These are phyloP conservation scores for Hybognathus amarus DNA, from an alignment of 2,797 vertebrate genomes.

Conservation along the genomic window DNA sequence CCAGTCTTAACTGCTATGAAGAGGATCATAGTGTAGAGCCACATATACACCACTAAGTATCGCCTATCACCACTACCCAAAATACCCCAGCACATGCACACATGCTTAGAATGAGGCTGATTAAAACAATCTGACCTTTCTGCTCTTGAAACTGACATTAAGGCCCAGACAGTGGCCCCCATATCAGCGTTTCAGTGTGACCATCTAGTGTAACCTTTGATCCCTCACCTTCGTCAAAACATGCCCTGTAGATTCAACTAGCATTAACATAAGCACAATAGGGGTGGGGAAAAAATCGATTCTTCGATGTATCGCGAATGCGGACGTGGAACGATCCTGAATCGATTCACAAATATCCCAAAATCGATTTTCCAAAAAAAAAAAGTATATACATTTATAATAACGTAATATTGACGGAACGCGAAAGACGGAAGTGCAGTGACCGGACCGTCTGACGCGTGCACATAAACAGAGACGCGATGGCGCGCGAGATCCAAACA, in stretches of 20 bases:
- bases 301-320: no score
- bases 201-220: constrained; percentile 28
- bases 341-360: no score
- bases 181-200: background rate
- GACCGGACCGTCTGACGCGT: no score
- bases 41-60: constrained; percentile 19
- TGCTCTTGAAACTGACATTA: constrained; percentile 41
- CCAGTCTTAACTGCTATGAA: constrained; percentile 14
- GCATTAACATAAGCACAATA: constrained; percentile 24
- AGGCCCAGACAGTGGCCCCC: background rate
- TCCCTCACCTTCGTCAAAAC: background rate
- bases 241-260: constrained; percentile 12
- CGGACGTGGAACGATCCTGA: no score
- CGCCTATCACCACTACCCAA: constrained; percentile 8
- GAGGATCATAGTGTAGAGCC: background rate
- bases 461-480: no score
- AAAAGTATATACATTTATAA: no score
- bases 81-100: constrained; percentile 28
- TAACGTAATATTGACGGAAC: no score
- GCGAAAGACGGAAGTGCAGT: no score
- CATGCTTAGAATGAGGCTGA: constrained; percentile 8
- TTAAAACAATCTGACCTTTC: constrained; percentile 52
- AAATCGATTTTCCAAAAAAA: no score
- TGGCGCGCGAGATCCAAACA: no score
- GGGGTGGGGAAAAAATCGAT: no score